Evolutionary conservation across 2,888 invertebrate genomes (phyloP).

Genomic region (Ganaspis brasiliensis): DNA sequence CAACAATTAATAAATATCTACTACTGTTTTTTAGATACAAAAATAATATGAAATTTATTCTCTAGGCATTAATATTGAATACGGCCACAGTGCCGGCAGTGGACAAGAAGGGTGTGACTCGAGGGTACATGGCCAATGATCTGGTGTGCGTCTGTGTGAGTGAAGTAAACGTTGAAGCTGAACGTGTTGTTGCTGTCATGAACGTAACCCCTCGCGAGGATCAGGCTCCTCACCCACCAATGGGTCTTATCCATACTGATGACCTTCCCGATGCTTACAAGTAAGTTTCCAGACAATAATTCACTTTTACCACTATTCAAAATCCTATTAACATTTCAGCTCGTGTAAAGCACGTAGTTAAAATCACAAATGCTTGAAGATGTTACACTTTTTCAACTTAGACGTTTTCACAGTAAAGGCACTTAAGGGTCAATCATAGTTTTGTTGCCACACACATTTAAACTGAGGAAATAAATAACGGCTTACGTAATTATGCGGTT

Average conservation of each 20-base stretch:
- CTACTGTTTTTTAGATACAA: too few relatives aligned
- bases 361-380: conserved; percentile 26
- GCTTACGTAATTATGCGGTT: neutral
- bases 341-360: conserved; percentile 24
- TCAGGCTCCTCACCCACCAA: conserved; percentile 87
- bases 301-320: neutral
- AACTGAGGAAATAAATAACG: neutral
- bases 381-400: conserved; percentile 11
- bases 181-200: conserved; percentile 94
- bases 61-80: conserved; percentile 78
- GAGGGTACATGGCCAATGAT: conserved; percentile 91
- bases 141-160: conserved; percentile 94
- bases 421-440: neutral
- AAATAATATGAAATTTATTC: conserved; percentile 22
- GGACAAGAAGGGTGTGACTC: conserved; percentile 90
- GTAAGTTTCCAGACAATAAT: conserved; percentile 83
- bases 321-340: conserved; percentile 18
- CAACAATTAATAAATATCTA: too few relatives aligned
- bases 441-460: conserved; percentile 3
- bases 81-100: conserved; percentile 87
- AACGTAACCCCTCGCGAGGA: conserved; percentile 89
- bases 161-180: conserved; percentile 92
- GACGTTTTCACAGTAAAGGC: conserved; percentile 6
- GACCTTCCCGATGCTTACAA: conserved; percentile 92
- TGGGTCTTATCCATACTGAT: conserved; percentile 91